phyloP scores from a whole-genome alignment of 2,797 vertebrate genomes.

The Carapus acus region DNA sequence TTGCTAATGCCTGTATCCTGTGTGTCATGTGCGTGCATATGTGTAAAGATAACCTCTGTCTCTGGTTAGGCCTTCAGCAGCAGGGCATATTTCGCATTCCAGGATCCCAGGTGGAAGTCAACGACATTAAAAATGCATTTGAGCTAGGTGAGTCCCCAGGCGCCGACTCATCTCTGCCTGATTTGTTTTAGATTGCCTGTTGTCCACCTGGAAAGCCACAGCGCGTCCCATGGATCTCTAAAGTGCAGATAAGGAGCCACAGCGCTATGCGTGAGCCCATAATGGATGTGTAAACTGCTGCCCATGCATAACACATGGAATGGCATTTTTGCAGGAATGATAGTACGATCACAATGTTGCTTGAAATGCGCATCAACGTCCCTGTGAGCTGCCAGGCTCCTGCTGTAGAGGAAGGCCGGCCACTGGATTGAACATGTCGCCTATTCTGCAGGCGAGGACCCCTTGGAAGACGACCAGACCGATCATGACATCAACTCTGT shows the following conservation, averaged over 20 bases:
- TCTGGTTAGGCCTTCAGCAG: slow-evolving; percentile 87
- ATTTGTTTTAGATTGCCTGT: slow-evolving; percentile 64
- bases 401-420: slow-evolving; percentile 23
- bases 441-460: slow-evolving; percentile 63
- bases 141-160: slow-evolving; percentile 84
- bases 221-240: slow-evolving; percentile 31
- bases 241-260: slow-evolving; percentile 49
- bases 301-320: slow-evolving; percentile 45
- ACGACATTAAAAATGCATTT: slow-evolving; percentile 99
- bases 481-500: slow-evolving; percentile 93
- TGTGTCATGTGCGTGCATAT: neutral
- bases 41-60: neutral
- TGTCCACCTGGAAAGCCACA: slow-evolving; percentile 46
- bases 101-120: slow-evolving; percentile 98
- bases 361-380: slow-evolving; percentile 20
- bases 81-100: slow-evolving; percentile 98
- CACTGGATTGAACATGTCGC: slow-evolving; percentile 20
- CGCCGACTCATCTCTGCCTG: slow-evolving; percentile 32
- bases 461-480: slow-evolving; percentile 64
- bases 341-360: slow-evolving; percentile 18
- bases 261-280: slow-evolving; percentile 20
- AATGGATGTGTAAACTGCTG: slow-evolving; percentile 43
- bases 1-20: neutral
- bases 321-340: slow-evolving; percentile 21
- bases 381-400: neutral